These are phyloP conservation scores for Gobius niger DNA, from an alignment of 2,113 vertebrate species.

Conservation along the genomic window DNA sequence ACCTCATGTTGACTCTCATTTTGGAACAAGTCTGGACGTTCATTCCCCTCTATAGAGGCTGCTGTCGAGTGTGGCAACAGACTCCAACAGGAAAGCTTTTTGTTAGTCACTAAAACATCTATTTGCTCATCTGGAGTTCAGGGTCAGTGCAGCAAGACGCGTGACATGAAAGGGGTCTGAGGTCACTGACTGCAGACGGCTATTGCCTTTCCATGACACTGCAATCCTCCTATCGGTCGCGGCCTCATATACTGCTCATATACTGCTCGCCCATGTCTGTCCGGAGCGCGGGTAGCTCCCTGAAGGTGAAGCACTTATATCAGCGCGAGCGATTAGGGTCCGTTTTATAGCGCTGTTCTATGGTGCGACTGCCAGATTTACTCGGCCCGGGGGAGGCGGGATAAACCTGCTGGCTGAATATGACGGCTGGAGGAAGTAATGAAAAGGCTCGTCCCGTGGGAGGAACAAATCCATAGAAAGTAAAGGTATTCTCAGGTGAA, in stretches of 20 bases:
- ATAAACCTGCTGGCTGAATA: conserved; percentile 54
- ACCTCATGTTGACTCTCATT: too few species aligned
- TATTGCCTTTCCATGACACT: conserved; percentile 43
- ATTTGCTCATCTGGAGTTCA: conserved; percentile 36
- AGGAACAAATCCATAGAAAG: conserved; percentile 61
- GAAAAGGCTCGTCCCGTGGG: conserved; percentile 52
- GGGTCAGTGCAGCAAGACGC: conserved; percentile 29
- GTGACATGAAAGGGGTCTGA: conserved; percentile 31
- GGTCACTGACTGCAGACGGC: conserved; percentile 18
- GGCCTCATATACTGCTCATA: conserved; percentile 3
- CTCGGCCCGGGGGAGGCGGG: conserved; percentile 39
- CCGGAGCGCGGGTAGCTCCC: conserved; percentile 43
- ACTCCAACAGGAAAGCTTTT: not conserved
- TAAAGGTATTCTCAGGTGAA: conserved; percentile 52
- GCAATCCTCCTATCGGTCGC: conserved; percentile 37
- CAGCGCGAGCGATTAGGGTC: conserved; percentile 50
- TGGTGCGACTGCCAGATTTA: conserved; percentile 44
- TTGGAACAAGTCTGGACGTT: too few species aligned
- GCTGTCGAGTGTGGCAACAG: too few species aligned
- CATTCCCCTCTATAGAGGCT: too few species aligned
- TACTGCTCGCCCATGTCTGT: conserved; percentile 40
- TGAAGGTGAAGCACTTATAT: conserved; percentile 57
- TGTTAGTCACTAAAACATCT: not conserved
- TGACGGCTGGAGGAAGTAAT: conserved; percentile 59
- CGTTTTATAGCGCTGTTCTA: conserved; percentile 52